Conservation (phyloP, 2,113 vertebrate species). For the Origma solitaria region DNA sequence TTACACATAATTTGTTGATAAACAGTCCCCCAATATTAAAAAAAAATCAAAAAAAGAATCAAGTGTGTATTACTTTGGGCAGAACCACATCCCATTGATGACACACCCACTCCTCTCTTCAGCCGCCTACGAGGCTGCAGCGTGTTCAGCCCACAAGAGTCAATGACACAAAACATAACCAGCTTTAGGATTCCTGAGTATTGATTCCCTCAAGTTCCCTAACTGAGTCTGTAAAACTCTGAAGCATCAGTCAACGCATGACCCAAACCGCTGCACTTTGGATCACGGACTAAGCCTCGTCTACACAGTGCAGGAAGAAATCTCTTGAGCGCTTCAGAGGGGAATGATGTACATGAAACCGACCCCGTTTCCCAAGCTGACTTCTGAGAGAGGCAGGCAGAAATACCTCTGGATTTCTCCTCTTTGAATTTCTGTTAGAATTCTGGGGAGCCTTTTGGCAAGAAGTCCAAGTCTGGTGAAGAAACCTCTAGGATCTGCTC, state of each 20-base stretch:
- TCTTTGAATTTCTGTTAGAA: background rate
- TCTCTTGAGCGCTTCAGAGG: slow-evolving; percentile 30
- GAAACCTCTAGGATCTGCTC: slow-evolving; percentile 7
- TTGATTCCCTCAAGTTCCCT: slow-evolving; percentile 65
- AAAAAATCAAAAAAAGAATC: slow-evolving; percentile 42
- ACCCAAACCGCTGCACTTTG: background rate
- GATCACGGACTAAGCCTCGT: background rate
- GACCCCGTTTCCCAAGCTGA: slow-evolving; percentile 10
- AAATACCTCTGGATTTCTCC: background rate
- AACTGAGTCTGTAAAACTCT: slow-evolving; percentile 49
- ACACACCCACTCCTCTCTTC: background rate
- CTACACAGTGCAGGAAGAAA: slow-evolving; percentile 47
- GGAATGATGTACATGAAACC: slow-evolving; percentile 11
- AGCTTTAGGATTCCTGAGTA: slow-evolving; percentile 72
- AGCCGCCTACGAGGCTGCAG: background rate
- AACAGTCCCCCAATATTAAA: slow-evolving; percentile 51
- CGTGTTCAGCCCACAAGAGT: slow-evolving; percentile 36
- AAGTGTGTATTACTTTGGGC: slow-evolving; percentile 49
- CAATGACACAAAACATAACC: slow-evolving; percentile 52
- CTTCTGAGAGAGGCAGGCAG: background rate
- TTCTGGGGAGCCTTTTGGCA: background rate
- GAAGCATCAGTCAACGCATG: slow-evolving; percentile 18
- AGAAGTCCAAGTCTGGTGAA: slow-evolving; percentile 48
- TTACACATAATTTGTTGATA: slow-evolving; percentile 53
- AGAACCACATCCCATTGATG: slow-evolving; percentile 67